Percentiles rank a stretch among this genome's conserved stretches.
Conservation (phyloP, 2,113 vertebrate genomes). For the Okapia johnstoni region DNA sequence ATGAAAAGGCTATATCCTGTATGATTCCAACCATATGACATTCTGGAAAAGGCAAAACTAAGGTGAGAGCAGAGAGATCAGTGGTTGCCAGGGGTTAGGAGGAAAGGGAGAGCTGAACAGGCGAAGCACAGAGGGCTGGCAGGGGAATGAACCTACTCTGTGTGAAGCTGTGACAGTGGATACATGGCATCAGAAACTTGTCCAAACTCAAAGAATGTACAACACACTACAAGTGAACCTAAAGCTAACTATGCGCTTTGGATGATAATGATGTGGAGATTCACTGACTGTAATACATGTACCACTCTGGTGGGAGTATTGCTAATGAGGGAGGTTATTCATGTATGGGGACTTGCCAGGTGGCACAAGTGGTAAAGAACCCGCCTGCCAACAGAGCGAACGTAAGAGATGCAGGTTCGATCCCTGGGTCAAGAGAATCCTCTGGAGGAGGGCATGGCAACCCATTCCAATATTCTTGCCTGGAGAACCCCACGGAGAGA, state of each 20-base stretch:
- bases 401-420: not conserved
- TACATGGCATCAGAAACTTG: not conserved
- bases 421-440: not conserved
- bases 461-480: not conserved
- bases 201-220: not conserved
- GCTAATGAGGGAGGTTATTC: not conserved
- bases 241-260: not conserved
- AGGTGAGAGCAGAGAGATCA: not conserved
- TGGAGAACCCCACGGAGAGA: not conserved
- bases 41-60: not conserved
- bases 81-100: not conserved
- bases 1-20: not conserved
- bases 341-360: not conserved
- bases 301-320: not conserved
- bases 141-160: not conserved
- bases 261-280: not conserved
- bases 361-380: not conserved
- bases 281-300: not conserved
- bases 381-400: not conserved
- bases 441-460: not conserved
- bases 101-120: not conserved
- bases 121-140: not conserved
- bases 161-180: not conserved
- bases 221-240: not conserved
- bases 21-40: not conserved